phyloP scores from a whole-genome alignment of 2,113 vertebrate species.

The Oxygymnocypris stewartii region DNA sequence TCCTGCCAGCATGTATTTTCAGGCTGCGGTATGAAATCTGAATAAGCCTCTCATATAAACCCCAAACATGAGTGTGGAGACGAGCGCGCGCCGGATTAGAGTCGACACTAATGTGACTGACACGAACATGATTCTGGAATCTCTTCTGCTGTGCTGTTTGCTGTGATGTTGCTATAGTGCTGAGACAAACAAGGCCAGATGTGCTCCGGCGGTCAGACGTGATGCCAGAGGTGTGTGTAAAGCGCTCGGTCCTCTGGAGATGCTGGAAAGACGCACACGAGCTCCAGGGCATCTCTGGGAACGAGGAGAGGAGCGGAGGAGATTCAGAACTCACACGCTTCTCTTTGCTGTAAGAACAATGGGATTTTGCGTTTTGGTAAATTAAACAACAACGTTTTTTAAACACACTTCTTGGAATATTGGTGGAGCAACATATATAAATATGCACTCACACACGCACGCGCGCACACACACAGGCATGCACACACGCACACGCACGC shows the following conservation, averaged over 20 bases:
- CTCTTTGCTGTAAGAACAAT: background rate
- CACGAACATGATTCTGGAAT: background rate
- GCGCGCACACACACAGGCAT: background rate
- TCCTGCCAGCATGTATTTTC: slow-evolving; percentile 37
- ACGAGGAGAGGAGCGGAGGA: background rate
- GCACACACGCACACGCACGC: background rate
- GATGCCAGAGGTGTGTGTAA: background rate
- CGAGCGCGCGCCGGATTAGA: slow-evolving; percentile 30
- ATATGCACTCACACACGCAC: background rate
- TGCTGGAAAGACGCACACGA: background rate
- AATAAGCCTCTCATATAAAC: slow-evolving; percentile 57
- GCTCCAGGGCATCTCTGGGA: background rate
- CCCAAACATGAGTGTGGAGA: slow-evolving; percentile 23
- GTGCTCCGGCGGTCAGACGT: background rate
- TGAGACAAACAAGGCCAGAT: background rate
- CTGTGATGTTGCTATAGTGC: background rate
- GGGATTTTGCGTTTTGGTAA: no score
- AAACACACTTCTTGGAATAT: background rate
- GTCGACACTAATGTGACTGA: slow-evolving; percentile 3
- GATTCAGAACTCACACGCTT: background rate
- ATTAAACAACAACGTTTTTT: no score
- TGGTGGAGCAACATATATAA: background rate
- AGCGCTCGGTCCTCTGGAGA: background rate
- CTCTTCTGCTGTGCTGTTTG: background rate
- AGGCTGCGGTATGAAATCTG: slow-evolving; percentile 48